Base-by-base conservation (phyloP, 2,797 vertebrate genomes). In the Vespertilio murinus region DNA sequence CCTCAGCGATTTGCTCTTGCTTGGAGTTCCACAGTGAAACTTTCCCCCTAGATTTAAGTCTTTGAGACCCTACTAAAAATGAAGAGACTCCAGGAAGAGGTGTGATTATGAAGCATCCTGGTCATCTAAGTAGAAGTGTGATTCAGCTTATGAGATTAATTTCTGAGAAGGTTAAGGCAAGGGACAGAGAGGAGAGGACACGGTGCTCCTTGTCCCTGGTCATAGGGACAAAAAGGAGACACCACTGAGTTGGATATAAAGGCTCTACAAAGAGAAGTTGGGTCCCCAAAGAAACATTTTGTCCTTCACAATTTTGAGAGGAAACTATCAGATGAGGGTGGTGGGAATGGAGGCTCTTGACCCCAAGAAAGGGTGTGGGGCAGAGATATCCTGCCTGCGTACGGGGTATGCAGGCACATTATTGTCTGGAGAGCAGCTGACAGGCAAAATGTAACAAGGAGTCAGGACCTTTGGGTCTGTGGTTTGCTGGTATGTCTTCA, bases 401-500 rank as follows among this genome's bases (percentile, higher is more conserved):
- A 13, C 56, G 86, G n/a, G 18, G 28, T 85, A 11, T 77, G 12
- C 23, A 71, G 88, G 73, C 47, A 71, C 6, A 5, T 18, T 81
- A 25, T 79, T 74, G 30, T 74, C 9, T 95, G 89, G 49, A 87
- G 30, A 88, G 30, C 3, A 35, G 64, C 91, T 90, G 90, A 52
- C 5, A 74, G 52, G 64, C 67, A 61, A 25, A 93, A 28, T 59
- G 16, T 87, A 70, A 86, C 4, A 52, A 71, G 30, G 45, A 77
- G 47, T 52, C 33, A 70, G 67, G 33, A 59, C n/a, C 52, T 94
- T 69, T 87, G 69, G 42, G 77, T 78, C 70, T 97, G 95, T 93
- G 96, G 96, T 97, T 97, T 95, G 78, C 52, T 90, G 56, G 93
- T 73, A 91, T 82, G 80, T 96, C 83, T 52, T 94, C 45, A 96